Evolutionary conservation across 2,797 vertebrate species (phyloP).

Genomic region (Chrysocyon brachyurus): DNA sequence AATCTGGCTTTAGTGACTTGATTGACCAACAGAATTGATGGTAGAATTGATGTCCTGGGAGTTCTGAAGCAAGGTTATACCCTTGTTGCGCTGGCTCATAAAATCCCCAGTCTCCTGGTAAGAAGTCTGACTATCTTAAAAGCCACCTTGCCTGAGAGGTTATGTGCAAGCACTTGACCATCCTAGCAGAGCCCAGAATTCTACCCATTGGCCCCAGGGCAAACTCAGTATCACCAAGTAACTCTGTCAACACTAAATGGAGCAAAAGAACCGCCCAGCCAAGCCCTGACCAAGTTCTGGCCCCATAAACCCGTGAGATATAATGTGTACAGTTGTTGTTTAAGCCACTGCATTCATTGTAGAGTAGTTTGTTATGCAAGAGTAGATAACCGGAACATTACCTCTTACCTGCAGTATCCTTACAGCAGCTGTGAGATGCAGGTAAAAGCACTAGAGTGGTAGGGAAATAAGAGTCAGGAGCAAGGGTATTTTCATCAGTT

Average conservation of each 20-base stretch:
- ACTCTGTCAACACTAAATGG: neutral
- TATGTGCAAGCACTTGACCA: neutral
- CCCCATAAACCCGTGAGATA: slow-evolving; percentile 14
- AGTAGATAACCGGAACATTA: neutral
- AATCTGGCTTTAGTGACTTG: neutral
- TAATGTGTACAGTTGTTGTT: neutral
- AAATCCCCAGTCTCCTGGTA: neutral
- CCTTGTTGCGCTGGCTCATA: neutral
- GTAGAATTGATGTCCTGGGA: neutral
- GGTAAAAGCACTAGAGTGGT: neutral
- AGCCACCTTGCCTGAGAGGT: neutral
- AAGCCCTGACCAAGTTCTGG: neutral
- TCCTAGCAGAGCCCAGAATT: neutral
- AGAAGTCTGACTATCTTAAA: neutral
- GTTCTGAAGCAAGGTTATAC: neutral
- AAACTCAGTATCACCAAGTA: neutral
- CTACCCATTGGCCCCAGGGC: neutral
- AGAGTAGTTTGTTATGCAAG: neutral
- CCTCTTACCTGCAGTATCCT: neutral
- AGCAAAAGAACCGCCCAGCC: neutral
- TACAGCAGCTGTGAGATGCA: neutral
- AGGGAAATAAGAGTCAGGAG: slow-evolving; percentile 12
- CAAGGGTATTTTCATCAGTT: slow-evolving; percentile 41
- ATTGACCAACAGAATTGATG: neutral
- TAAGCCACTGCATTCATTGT: neutral